phyloP scores from a whole-genome alignment of 2,797 vertebrate genomes.

The Rhadinocentrus ornatus region DNA sequence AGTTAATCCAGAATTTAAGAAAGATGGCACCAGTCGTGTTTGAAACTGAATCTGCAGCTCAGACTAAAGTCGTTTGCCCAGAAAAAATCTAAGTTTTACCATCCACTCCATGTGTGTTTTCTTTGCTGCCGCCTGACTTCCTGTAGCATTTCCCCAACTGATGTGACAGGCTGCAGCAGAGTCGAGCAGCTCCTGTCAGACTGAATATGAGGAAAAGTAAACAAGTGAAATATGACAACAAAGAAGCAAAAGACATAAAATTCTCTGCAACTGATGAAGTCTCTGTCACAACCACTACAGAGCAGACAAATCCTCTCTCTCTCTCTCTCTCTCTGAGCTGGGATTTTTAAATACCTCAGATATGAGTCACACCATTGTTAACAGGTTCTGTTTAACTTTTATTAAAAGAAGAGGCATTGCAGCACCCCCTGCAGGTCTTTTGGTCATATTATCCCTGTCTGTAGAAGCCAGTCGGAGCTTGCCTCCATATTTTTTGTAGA shows the following conservation, averaged over 20 bases:
- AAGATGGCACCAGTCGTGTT: not conserved
- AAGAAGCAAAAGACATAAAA: conserved; percentile 25
- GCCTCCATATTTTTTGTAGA: not conserved
- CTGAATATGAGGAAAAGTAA: conserved; percentile 48
- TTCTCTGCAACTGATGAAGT: conserved; percentile 7
- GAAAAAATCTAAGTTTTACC: not conserved
- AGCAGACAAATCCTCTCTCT: not conserved
- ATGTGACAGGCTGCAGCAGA: conserved; percentile 43
- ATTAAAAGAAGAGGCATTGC: not conserved
- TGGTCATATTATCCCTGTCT: not conserved
- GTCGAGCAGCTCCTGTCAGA: conserved; percentile 56
- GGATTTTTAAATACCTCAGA: not conserved
- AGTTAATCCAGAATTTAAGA: not conserved
- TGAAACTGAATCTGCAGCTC: not conserved
- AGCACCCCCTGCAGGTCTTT: conserved; percentile 1
- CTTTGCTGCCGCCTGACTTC: conserved; percentile 23
- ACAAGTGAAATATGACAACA: conserved; percentile 58
- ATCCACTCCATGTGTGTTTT: conserved; percentile 2
- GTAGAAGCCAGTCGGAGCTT: not conserved
- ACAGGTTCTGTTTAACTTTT: not conserved
- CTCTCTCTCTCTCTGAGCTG: not conserved
- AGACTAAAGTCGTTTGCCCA: not conserved
- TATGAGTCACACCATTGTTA: not conserved
- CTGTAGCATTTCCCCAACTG: conserved; percentile 22
- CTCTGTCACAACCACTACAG: conserved; percentile 39